A percentile compares a stretch with the other conserved stretches of the same genome.
Evolutionary conservation across 2,888 invertebrate species (phyloP).

Genomic region (Tachina grossa): DNA sequence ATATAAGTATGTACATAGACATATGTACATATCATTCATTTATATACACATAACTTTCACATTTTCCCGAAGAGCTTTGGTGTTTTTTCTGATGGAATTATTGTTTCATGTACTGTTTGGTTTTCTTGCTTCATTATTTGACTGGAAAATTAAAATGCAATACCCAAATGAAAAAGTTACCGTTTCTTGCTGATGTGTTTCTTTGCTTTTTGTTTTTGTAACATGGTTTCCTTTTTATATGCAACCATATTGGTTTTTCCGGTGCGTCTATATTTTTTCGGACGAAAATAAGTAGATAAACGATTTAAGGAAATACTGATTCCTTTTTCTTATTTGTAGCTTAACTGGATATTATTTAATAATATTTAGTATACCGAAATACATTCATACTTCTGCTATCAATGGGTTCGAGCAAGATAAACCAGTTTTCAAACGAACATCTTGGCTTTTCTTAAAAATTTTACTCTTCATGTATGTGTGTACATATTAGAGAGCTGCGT

Average conservation of each 20-base stretch:
- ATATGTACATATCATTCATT: no score
- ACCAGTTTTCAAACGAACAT: background rate
- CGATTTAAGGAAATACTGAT: slow-evolving; percentile 69
- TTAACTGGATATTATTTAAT: slow-evolving; percentile 73
- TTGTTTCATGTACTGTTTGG: slow-evolving; percentile 66
- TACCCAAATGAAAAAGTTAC: slow-evolving; percentile 34
- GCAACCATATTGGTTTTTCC: slow-evolving; percentile 69
- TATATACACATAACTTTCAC: background rate
- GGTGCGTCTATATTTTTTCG: slow-evolving; percentile 50
- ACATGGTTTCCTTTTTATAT: slow-evolving; percentile 68
- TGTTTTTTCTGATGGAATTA: slow-evolving; percentile 39
- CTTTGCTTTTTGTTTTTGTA: slow-evolving; percentile 28
- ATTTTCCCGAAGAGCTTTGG: slow-evolving; percentile 32
- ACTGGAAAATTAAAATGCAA: slow-evolving; percentile 69
- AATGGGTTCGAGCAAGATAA: background rate
- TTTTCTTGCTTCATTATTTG: slow-evolving; percentile 68
- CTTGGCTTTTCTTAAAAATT: no score
- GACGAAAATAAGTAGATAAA: slow-evolving; percentile 40
- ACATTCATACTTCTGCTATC: background rate
- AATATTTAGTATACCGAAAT: slow-evolving; percentile 41
- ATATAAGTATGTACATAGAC: no score
- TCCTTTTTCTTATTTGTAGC: slow-evolving; percentile 65
- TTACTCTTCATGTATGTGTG: no score
- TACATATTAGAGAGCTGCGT: no score
- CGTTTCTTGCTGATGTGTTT: slow-evolving; percentile 34